Conservation (phyloP, 92 coral and sea anemone genomes). For the Anthopleura xanthogrammica region DNA sequence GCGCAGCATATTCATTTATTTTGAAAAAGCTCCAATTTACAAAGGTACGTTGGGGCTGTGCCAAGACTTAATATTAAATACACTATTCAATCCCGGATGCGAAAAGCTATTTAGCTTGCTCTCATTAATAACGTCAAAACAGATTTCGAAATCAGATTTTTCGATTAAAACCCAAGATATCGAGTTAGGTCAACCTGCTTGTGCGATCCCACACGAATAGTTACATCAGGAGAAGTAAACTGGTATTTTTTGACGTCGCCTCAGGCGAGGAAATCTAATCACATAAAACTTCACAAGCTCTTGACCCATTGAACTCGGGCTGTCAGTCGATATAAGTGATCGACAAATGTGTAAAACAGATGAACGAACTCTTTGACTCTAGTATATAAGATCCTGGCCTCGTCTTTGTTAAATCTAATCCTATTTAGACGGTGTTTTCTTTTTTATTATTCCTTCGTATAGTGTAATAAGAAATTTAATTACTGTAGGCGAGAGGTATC, state of each 20-base stretch:
- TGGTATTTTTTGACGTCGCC: neutral
- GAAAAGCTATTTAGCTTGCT: neutral
- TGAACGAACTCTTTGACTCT: no score
- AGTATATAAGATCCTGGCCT: no score
- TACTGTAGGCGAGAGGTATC: neutral
- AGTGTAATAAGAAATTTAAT: conserved; percentile 17
- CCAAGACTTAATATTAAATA: neutral
- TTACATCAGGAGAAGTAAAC: neutral
- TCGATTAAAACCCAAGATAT: neutral
- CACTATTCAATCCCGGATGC: neutral
- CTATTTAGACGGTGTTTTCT: neutral
- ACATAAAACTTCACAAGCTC: conserved; percentile 1
- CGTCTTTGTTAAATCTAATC: no score
- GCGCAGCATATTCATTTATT: neutral
- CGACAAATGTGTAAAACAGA: neutral
- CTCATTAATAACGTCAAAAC: conserved; percentile 6
- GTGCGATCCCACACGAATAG: neutral
- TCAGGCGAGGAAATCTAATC: neutral
- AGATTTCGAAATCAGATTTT: conserved; percentile 6
- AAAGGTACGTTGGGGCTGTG: neutral
- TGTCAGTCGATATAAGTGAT: neutral
- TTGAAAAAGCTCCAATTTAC: neutral
- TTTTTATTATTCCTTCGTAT: neutral
- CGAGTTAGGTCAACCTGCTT: neutral
- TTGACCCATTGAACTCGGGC: neutral